These are phyloP conservation scores for Psettodes erumei DNA, from an alignment of 2,113 vertebrate genomes.

Conservation along the genomic window DNA sequence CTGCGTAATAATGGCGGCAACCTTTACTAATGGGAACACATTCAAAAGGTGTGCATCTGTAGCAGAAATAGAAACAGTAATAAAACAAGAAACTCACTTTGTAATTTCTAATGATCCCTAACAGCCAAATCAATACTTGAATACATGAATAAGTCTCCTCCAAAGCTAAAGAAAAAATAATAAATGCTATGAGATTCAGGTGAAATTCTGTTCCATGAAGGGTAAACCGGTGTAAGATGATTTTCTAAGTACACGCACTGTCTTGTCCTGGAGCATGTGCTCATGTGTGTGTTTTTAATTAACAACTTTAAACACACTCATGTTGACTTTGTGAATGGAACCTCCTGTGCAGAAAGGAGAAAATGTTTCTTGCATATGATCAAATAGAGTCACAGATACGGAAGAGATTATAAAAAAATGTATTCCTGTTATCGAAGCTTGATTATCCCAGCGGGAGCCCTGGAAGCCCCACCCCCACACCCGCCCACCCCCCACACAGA, in stretches of 20 bases:
- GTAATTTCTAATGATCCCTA: background rate
- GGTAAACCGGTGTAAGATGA: constrained; percentile 5
- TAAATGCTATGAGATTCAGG: background rate
- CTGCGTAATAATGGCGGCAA: background rate
- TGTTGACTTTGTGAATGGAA: constrained; percentile 60
- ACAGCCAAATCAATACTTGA: background rate
- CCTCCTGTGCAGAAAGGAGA: constrained; percentile 37
- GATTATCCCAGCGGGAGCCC: constrained; percentile 51
- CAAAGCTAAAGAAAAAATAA: background rate
- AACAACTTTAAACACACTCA: constrained; percentile 52
- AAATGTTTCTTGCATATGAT: constrained; percentile 37
- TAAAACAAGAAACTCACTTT: background rate
- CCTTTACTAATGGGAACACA: background rate
- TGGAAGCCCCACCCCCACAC: background rate
- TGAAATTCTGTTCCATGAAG: background rate
- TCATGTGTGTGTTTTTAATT: constrained; percentile 65
- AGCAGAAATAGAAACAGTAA: background rate
- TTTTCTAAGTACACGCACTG: background rate
- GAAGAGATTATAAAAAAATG: constrained; percentile 57
- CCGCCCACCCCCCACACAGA: too few species aligned
- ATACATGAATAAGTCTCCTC: background rate
- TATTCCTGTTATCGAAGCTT: constrained; percentile 40
- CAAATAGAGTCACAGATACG: constrained; percentile 55
- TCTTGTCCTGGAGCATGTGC: background rate
- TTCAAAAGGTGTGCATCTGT: background rate